Percentiles rank a stretch among this genome's conserved stretches.
phyloP scores from a whole-genome alignment of 2,888 invertebrate species.

The Cataglyphis albicans region DNA sequence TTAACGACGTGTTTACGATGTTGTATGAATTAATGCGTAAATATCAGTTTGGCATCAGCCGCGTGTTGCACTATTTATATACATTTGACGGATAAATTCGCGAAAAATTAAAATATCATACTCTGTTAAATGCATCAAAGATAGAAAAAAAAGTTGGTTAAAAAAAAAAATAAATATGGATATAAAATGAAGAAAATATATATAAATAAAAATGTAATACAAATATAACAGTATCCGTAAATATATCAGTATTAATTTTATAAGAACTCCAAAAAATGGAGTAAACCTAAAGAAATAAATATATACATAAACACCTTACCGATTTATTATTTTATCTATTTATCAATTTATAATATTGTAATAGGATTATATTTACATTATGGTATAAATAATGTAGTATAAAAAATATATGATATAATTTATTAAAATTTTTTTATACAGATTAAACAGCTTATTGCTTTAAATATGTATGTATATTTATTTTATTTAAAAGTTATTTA shows the following conservation, averaged over 20 bases:
- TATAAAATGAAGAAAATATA: neutral
- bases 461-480: neutral
- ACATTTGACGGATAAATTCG: neutral
- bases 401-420: neutral
- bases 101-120: neutral
- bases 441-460: neutral
- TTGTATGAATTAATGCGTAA: slow-evolving; percentile 29
- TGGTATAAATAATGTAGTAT: neutral
- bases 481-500: neutral
- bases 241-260: neutral
- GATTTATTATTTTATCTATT: neutral
- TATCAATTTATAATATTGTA: neutral
- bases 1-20: slow-evolving; percentile 45
- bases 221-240: neutral
- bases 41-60: slow-evolving; percentile 10
- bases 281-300: neutral
- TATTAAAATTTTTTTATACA: neutral
- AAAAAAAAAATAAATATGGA: neutral
- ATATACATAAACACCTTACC: neutral
- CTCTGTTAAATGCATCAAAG: neutral
- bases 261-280: neutral
- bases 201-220: neutral
- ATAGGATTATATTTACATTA: neutral
- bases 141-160: neutral
- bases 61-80: slow-evolving; percentile 18